A percentile compares a stretch with the other conserved stretches of the same genome.
These are phyloP conservation scores for Gambelia wislizenii DNA, from an alignment of 2,797 vertebrate species.

Conservation along the genomic window DNA sequence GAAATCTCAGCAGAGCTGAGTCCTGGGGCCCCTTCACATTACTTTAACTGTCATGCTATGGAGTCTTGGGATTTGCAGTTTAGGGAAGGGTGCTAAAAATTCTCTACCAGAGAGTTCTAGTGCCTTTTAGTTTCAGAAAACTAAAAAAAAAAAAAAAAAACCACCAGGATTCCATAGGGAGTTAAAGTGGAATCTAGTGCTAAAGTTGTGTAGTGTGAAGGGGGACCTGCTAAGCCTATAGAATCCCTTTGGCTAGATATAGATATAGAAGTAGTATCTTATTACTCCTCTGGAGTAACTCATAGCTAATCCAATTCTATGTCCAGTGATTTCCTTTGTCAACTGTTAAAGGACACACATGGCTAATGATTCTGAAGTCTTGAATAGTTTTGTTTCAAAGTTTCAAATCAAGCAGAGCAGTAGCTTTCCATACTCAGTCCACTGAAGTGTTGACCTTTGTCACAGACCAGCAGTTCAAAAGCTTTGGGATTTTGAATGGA, in stretches of 20 bases:
- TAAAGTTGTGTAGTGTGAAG: too few relatives aligned
- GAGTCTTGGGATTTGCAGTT: too few relatives aligned
- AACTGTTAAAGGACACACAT: neutral
- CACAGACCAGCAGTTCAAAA: constrained; percentile 4
- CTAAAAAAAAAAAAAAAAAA: too few relatives aligned
- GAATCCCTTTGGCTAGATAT: neutral
- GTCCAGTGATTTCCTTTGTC: constrained; percentile 1
- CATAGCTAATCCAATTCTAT: neutral
- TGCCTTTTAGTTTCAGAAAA: too few relatives aligned
- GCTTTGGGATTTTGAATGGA: neutral
- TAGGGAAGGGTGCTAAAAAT: too few relatives aligned
- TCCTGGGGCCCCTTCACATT: neutral
- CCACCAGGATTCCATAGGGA: too few relatives aligned
- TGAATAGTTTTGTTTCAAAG: constrained; percentile 10
- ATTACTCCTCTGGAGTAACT: neutral
- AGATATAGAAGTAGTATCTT: neutral
- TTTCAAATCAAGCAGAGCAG: neutral
- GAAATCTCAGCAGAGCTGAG: neutral
- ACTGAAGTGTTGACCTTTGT: neutral
- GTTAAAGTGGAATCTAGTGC: too few relatives aligned
- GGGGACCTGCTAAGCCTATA: too few relatives aligned
- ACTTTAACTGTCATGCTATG: too few relatives aligned
- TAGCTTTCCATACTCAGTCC: neutral
- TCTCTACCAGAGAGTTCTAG: too few relatives aligned
- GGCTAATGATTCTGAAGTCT: neutral